Evolutionary conservation across 1,140 invertebrate genomes (phyloP).

Genomic region (Pomacea maculata): DNA sequence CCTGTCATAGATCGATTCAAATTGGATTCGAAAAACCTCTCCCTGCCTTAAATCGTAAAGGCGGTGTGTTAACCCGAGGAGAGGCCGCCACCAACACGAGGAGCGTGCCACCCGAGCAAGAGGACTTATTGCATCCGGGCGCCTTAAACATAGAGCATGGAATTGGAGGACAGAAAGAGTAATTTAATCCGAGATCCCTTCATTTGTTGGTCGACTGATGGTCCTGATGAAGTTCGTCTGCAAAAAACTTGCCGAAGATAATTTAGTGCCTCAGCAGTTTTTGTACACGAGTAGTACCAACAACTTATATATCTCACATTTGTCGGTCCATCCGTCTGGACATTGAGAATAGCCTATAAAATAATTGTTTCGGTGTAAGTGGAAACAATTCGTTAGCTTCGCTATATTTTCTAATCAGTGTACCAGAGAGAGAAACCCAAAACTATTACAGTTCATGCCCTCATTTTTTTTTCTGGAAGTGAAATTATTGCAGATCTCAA

Average conservation of each 20-base stretch:
- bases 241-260: too few species aligned
- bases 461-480: neutral
- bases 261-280: too few species aligned
- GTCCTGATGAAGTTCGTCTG: neutral
- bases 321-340: too few species aligned
- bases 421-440: neutral
- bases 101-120: neutral
- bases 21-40: slow-evolving; percentile 4
- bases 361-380: too few species aligned
- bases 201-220: too few species aligned
- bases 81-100: neutral
- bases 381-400: too few species aligned
- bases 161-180: neutral
- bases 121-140: neutral
- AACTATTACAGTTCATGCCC: neutral
- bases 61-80: slow-evolving; percentile 3
- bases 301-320: too few species aligned
- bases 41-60: neutral
- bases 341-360: too few species aligned
- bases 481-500: neutral
- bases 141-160: neutral
- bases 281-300: too few species aligned
- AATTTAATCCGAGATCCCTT: neutral
- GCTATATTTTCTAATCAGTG: too few species aligned
- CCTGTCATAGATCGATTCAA: slow-evolving; percentile 24